Percentiles rank a stretch among this genome's conserved stretches.
phyloP scores from a whole-genome alignment of 2,113 vertebrate genomes.

The Cranoglanis bouderius region DNA sequence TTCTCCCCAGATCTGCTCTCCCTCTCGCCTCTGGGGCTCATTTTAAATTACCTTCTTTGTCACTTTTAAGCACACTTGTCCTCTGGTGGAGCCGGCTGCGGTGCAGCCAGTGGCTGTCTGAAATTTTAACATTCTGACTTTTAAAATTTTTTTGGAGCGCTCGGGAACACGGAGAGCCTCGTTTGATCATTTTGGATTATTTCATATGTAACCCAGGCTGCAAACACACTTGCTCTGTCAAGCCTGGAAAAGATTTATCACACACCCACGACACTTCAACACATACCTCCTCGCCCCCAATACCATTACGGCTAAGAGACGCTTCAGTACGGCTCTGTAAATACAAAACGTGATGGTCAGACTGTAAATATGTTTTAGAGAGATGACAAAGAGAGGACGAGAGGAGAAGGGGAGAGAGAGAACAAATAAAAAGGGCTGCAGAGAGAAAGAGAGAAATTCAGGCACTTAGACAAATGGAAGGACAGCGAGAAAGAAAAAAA shows the following conservation, averaged over 20 bases:
- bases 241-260: not conserved
- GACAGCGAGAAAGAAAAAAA: not conserved
- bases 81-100: not conserved
- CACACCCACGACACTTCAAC: not conserved
- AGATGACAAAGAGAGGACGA: not conserved
- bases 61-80: conserved; percentile 18
- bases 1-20: not conserved
- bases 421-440: not conserved
- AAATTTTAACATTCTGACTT: not conserved
- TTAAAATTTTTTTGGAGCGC: not conserved
- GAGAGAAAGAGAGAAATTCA: not conserved
- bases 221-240: not conserved
- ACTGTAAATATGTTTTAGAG: not conserved
- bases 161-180: too few relatives aligned
- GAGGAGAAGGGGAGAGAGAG: not conserved
- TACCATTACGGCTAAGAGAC: not conserved
- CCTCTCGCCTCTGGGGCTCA: not conserved
- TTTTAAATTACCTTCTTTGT: conserved; percentile 26
- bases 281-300: not conserved
- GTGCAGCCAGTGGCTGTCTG: not conserved
- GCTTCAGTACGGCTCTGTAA: not conserved
- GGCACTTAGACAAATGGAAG: not conserved
- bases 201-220: not conserved
- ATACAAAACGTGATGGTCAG: not conserved
- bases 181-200: not conserved